These are phyloP conservation scores for Lophotriccus pileatus DNA, from an alignment of 2,797 vertebrate species.

Conservation along the genomic window DNA sequence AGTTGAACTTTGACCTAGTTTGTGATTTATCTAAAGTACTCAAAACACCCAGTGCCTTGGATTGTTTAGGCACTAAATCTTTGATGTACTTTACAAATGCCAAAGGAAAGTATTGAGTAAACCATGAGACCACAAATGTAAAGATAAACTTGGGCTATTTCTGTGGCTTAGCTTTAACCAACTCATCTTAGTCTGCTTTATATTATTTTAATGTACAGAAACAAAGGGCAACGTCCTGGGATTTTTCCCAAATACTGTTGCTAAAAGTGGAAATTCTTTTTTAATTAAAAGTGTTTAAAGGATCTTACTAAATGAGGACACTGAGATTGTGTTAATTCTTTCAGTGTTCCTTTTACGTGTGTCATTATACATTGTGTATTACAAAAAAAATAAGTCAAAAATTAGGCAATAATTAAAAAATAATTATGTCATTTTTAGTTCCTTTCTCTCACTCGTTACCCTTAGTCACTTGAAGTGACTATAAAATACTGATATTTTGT, in stretches of 20 bases:
- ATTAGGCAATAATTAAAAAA: neutral
- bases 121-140: neutral
- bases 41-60: neutral
- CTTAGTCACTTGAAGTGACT: neutral
- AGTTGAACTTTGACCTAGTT: neutral
- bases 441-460: neutral
- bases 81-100: neutral
- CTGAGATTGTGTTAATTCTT: neutral
- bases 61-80: neutral
- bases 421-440: neutral
- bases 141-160: neutral
- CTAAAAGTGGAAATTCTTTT: neutral
- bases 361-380: neutral
- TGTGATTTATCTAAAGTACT: neutral
- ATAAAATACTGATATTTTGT: neutral
- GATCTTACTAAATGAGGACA: neutral
- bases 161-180: neutral
- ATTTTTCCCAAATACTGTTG: neutral
- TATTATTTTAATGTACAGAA: neutral
- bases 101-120: neutral
- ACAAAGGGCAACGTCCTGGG: neutral
- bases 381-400: neutral
- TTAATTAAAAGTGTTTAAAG: neutral
- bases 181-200: neutral
- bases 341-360: neutral